Evolutionary conservation across 2,797 vertebrate species (phyloP).

Genomic region (Chanos chanos): DNA sequence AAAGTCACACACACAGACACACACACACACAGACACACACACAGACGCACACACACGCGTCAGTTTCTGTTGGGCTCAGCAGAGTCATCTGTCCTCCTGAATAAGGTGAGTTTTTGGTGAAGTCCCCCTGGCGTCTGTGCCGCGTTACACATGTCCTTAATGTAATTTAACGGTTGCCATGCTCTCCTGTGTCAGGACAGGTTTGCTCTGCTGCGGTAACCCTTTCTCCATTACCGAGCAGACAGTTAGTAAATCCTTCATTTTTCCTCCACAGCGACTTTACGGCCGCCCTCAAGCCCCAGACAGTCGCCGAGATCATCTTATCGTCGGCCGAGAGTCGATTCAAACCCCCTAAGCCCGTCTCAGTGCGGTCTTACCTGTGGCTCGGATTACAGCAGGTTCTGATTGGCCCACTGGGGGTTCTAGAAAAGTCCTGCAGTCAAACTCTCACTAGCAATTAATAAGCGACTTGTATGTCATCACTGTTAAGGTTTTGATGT

Average conservation of each 20-base stretch:
- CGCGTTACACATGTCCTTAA: conserved; percentile 16
- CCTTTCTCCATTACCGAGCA: no score
- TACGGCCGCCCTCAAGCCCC: no score
- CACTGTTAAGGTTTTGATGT: no score
- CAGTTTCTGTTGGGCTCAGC: conserved; percentile 29
- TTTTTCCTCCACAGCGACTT: neutral
- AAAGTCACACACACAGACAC: conserved; percentile 13
- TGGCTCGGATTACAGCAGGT: no score
- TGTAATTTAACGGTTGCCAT: conserved; percentile 13
- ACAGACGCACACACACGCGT: conserved; percentile 16
- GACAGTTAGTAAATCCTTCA: neutral
- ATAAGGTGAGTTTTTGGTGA: neutral
- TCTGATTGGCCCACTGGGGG: no score
- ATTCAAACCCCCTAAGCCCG: no score
- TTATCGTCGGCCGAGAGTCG: no score
- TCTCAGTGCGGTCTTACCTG: no score
- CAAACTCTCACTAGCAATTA: no score
- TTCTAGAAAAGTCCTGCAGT: no score
- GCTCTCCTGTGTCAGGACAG: conserved; percentile 14
- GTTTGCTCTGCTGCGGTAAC: conserved; percentile 10
- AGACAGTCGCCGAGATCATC: no score
- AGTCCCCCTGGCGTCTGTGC: conserved; percentile 12
- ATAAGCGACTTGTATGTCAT: no score
- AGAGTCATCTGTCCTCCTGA: conserved; percentile 18
- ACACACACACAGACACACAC: conserved; percentile 12